These are phyloP conservation scores for Seriola quinqueradiata DNA, from an alignment of 2,113 vertebrate species.

Conservation along the genomic window DNA sequence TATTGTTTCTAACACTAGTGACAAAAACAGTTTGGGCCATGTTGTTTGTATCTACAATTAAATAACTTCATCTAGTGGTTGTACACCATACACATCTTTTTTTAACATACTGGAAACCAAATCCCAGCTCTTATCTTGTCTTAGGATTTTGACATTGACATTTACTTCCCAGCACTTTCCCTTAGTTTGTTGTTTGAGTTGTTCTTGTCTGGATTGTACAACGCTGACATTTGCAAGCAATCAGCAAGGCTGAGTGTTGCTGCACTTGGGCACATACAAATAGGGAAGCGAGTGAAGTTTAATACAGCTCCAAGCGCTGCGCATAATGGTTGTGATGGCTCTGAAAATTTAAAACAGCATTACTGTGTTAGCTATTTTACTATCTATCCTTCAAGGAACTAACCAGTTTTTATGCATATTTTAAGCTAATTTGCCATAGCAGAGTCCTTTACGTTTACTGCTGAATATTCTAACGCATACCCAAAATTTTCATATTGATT, in stretches of 20 bases:
- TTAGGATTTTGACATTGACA: not conserved
- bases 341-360: not conserved
- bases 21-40: not conserved
- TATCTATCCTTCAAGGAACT: not conserved
- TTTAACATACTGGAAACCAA: not conserved
- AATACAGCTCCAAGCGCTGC: not conserved
- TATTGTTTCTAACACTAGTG: not conserved
- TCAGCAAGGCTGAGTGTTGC: not conserved
- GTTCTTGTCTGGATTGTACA: conserved; percentile 2
- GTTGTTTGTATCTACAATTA: not conserved
- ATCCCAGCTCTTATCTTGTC: not conserved
- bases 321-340: not conserved
- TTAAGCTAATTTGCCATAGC: not conserved
- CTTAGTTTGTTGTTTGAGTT: not conserved
- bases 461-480: not conserved
- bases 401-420: not conserved
- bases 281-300: not conserved
- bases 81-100: not conserved
- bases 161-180: not conserved
- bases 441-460: not conserved
- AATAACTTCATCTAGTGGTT: not conserved
- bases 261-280: conserved; percentile 6
- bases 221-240: conserved; percentile 25
- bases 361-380: not conserved
- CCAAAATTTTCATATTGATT: too few relatives aligned